Conservation (phyloP, 2,888 invertebrate genomes). For the Dilophus febrilis region DNA sequence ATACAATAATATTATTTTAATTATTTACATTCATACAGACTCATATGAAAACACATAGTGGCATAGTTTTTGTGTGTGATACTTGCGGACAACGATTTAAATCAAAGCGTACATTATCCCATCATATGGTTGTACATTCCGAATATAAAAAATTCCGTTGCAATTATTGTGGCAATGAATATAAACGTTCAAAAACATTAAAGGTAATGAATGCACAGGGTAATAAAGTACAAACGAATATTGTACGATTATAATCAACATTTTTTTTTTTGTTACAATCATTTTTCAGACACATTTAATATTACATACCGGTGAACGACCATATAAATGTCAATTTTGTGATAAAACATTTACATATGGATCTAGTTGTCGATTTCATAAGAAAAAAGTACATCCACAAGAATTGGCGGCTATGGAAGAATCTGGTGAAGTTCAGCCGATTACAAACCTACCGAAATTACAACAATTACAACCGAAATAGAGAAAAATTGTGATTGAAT, state of each 20-base stretch:
- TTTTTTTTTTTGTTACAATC: background rate
- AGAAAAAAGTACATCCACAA: conserved; percentile 25
- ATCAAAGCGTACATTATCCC: conserved; percentile 31
- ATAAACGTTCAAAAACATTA: conserved; percentile 25
- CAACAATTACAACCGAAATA: conserved; percentile 26
- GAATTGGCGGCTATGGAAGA: conserved; percentile 28
- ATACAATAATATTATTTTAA: too few species aligned
- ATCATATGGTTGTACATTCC: conserved; percentile 29
- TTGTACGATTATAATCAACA: too few species aligned
- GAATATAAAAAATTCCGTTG: conserved; percentile 25
- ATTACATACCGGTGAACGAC: conserved; percentile 26
- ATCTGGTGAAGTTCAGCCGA: conserved; percentile 18
- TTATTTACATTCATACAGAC: too few species aligned
- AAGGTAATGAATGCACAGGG: too few species aligned
- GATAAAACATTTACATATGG: conserved; percentile 28
- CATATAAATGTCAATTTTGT: conserved; percentile 28
- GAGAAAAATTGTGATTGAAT: too few species aligned
- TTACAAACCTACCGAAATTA: conserved; percentile 23
- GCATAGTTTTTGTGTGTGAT: conserved; percentile 27
- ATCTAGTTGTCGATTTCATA: conserved; percentile 29
- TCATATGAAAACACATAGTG: conserved; percentile 27
- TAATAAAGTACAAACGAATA: too few species aligned
- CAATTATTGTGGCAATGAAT: conserved; percentile 24
- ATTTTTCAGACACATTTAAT: conserved; percentile 25
- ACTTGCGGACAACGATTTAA: conserved; percentile 29